Conservation (phyloP, 2,113 vertebrate species). For the Aplodontia rufa region DNA sequence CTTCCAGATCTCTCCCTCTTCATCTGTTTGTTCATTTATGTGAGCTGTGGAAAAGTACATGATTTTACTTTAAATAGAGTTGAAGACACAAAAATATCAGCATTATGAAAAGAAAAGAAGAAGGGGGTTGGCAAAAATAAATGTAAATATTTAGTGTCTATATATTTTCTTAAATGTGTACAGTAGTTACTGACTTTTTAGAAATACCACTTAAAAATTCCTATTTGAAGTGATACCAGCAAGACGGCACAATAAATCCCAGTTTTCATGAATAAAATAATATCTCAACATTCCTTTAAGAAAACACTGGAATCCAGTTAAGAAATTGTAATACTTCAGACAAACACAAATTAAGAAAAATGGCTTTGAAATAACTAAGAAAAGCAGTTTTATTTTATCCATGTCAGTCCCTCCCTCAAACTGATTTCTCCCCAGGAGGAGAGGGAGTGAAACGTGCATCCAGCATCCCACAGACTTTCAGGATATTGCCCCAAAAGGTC, state of each 20-base stretch:
- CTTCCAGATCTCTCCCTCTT: rapidly evolving
- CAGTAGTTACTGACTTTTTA: background rate
- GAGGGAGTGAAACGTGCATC: background rate
- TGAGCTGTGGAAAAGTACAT: background rate
- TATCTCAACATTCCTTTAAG: background rate
- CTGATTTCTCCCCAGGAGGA: background rate
- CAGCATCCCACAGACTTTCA: background rate
- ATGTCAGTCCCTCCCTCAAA: background rate
- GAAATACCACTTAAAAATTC: background rate
- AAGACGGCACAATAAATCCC: background rate
- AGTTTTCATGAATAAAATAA: background rate
- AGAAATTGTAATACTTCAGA: background rate
- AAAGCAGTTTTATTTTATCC: background rate
- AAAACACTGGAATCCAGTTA: background rate
- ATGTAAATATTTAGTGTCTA: background rate
- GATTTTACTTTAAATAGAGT: background rate
- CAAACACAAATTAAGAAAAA: background rate
- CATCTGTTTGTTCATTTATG: background rate
- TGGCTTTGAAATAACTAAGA: background rate
- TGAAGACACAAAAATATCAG: background rate
- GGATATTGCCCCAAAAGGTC: rapidly evolving
- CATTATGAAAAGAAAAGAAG: too few relatives aligned
- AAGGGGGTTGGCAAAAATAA: background rate
- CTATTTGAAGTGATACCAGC: background rate
- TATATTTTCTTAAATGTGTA: background rate